phyloP scores from a whole-genome alignment of 2,888 invertebrate genomes.

The Rhodophaea formosa region DNA sequence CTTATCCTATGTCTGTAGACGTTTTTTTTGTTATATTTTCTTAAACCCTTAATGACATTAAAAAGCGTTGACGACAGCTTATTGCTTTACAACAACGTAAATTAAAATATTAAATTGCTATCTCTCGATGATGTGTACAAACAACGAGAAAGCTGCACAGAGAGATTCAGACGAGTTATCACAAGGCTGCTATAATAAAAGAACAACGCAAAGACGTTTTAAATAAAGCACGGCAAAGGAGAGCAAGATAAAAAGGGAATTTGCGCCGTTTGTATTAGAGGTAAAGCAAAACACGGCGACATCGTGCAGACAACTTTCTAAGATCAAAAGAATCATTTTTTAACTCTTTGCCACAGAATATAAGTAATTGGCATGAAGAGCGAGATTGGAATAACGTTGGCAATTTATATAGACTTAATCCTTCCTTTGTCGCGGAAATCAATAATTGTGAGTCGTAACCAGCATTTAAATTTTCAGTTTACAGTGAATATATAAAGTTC shows the following conservation, averaged over 20 bases:
- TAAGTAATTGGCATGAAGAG: slow-evolving; percentile 14
- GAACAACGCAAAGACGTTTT: slow-evolving; percentile 41
- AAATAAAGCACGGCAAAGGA: slow-evolving; percentile 47
- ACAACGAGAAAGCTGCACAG: slow-evolving; percentile 29
- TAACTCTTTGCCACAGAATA: slow-evolving; percentile 7
- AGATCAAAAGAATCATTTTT: slow-evolving; percentile 15
- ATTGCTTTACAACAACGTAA: too few relatives aligned
- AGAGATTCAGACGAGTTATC: slow-evolving; percentile 47
- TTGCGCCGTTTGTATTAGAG: slow-evolving; percentile 47
- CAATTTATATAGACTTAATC: slow-evolving; percentile 6
- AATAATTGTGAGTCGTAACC: neutral
- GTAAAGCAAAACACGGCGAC: slow-evolving; percentile 42
- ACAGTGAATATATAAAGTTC: neutral
- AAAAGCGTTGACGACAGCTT: too few relatives aligned
- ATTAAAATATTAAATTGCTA: neutral
- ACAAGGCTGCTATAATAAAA: slow-evolving; percentile 39
- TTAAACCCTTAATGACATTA: too few relatives aligned
- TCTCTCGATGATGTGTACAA: slow-evolving; percentile 21
- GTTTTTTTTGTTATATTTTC: too few relatives aligned
- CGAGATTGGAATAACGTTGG: neutral
- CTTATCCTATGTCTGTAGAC: too few relatives aligned
- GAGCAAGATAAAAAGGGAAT: slow-evolving; percentile 48
- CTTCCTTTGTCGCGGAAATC: slow-evolving; percentile 4
- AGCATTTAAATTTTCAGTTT: neutral
- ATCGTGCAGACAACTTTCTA: slow-evolving; percentile 7